Conservation (phyloP, 2,113 vertebrate genomes). For the Corythoichthys haematopterus region DNA sequence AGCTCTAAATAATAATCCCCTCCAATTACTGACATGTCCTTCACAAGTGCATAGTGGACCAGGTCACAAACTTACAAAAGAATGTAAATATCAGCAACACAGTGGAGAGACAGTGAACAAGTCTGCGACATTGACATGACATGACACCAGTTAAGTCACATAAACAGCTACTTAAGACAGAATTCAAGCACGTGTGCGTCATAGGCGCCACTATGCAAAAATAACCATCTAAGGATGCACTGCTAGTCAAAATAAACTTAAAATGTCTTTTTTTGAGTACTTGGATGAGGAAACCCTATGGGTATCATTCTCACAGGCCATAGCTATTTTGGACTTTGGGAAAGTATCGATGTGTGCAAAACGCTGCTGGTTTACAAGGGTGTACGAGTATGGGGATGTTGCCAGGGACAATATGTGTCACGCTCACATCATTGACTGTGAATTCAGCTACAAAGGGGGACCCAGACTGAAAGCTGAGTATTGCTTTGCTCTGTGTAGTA, state of each 20-base stretch:
- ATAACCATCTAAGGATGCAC: constrained; percentile 68
- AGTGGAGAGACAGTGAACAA: constrained; percentile 11
- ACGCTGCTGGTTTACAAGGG: constrained; percentile 46
- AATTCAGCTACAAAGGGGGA: constrained; percentile 43
- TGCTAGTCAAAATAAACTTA: constrained; percentile 7
- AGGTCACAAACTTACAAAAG: constrained; percentile 31
- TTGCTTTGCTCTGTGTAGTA: constrained; percentile 14
- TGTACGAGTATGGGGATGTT: constrained; percentile 44
- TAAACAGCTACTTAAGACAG: constrained; percentile 14
- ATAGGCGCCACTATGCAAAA: constrained; percentile 18
- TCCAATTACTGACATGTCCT: constrained; percentile 55
- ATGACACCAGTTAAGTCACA: not conserved
- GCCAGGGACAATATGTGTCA: constrained; percentile 56
- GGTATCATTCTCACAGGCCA: constrained; percentile 47
- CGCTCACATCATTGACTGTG: constrained; percentile 55
- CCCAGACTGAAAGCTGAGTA: constrained; percentile 28
- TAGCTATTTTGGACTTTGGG: constrained; percentile 75
- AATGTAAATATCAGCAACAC: constrained; percentile 26
- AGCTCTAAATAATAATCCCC: constrained; percentile 47
- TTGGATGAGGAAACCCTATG: constrained; percentile 17
- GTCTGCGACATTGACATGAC: not conserved
- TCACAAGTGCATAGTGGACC: constrained; percentile 35
- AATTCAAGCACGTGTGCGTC: constrained; percentile 23
- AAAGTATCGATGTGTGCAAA: constrained; percentile 53
- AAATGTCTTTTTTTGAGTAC: constrained; percentile 35